These are phyloP conservation scores for Papilio helenus DNA, from an alignment of 1,140 invertebrate genomes.

Conservation along the genomic window DNA sequence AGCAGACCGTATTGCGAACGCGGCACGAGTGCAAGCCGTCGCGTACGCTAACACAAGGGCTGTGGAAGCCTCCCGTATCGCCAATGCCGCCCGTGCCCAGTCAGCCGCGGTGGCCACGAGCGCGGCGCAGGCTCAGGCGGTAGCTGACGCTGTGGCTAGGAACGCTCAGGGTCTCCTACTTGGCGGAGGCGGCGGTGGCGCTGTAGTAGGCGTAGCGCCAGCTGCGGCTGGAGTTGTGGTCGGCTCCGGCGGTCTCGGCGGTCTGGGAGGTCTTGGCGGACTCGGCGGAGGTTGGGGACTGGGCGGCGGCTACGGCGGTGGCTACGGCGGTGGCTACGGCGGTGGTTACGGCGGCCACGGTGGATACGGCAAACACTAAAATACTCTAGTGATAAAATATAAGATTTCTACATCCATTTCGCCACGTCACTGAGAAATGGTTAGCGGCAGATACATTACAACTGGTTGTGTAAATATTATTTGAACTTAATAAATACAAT, in stretches of 20 bases:
- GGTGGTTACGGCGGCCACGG: slow-evolving; percentile 44
- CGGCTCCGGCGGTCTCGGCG: slow-evolving; percentile 35
- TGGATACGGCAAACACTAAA: slow-evolving; percentile 55
- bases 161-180: slow-evolving; percentile 61
- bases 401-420: slow-evolving; percentile 70
- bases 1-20: slow-evolving; percentile 69
- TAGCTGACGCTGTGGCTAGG: slow-evolving; percentile 69
- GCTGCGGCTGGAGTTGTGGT: background rate
- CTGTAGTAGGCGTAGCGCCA: slow-evolving; percentile 41
- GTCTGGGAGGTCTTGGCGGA: slow-evolving; percentile 46
- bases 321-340: background rate
- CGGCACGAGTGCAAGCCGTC: slow-evolving; percentile 70
- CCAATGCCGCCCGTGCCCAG: slow-evolving; percentile 70
- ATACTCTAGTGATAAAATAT: slow-evolving; percentile 50
- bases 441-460: slow-evolving; percentile 64
- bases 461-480: slow-evolving; percentile 66
- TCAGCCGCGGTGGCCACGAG: slow-evolving; percentile 67
- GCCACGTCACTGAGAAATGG: slow-evolving; percentile 62
- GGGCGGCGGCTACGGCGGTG: background rate
- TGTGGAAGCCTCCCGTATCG: slow-evolving; percentile 69
- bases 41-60: slow-evolving; percentile 73
- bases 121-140: slow-evolving; percentile 70
- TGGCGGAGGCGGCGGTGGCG: slow-evolving; percentile 51
- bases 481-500: slow-evolving; percentile 43
- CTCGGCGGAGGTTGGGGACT: slow-evolving; percentile 43